These are phyloP conservation scores for Trochalopteron elliotii DNA, from an alignment of 2,113 vertebrate species.

Conservation along the genomic window DNA sequence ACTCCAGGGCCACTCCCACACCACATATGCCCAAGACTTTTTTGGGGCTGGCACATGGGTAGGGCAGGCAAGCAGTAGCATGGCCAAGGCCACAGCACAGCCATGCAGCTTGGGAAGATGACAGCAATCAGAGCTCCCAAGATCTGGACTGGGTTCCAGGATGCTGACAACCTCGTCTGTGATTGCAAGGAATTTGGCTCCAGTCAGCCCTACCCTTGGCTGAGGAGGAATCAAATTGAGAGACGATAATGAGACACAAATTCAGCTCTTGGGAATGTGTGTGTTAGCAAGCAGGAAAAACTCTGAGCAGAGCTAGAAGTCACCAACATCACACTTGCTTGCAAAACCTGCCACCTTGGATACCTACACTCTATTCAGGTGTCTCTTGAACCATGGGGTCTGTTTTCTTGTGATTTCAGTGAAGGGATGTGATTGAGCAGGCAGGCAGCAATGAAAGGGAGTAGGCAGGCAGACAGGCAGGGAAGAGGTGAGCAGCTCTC, in stretches of 20 bases:
- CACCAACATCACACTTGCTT: neutral
- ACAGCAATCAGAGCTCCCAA: neutral
- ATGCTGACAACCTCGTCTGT: conserved; percentile 53
- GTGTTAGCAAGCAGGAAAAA: rapidly evolving
- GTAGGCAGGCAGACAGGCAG: neutral
- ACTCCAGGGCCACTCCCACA: neutral
- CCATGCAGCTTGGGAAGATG: neutral
- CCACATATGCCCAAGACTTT: neutral
- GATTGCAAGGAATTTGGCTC: conserved; percentile 50
- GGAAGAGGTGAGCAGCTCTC: neutral
- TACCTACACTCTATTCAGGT: neutral
- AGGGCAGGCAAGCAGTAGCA: neutral
- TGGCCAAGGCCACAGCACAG: neutral
- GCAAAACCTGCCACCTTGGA: neutral
- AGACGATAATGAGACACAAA: neutral
- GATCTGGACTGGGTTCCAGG: neutral
- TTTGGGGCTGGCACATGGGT: neutral
- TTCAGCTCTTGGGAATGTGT: neutral
- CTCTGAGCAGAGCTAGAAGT: neutral
- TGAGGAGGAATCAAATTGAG: neutral
- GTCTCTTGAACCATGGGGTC: neutral
- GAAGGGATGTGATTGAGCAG: neutral
- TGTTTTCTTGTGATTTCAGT: neutral
- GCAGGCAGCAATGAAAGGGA: neutral
- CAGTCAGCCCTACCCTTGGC: neutral